Percentiles rank a stretch among this genome's conserved stretches.
Conservation (phyloP, 2,113 vertebrate species). For the Macrotus californicus region DNA sequence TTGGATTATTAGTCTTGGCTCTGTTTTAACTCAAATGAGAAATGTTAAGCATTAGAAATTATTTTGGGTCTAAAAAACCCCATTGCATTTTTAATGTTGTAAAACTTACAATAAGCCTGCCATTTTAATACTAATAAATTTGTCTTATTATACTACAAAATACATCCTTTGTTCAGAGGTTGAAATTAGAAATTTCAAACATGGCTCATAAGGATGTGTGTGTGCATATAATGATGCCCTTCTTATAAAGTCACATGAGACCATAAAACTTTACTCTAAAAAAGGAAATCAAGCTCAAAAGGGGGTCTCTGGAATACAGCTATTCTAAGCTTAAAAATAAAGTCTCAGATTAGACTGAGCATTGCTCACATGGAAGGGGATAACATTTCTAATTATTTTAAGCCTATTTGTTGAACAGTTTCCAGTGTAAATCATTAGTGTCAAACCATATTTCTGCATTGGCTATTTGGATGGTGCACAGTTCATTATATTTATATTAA, state of each 20-base stretch:
- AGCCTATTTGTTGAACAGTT: constrained; percentile 63
- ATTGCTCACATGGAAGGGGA: constrained; percentile 57
- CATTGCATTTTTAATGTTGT: constrained; percentile 69
- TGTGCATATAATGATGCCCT: constrained; percentile 4
- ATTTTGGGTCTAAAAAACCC: constrained; percentile 63
- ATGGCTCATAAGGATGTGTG: constrained; percentile 51
- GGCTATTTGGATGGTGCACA: background rate
- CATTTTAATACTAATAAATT: constrained; percentile 77
- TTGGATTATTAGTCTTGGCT: background rate
- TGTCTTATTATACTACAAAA: constrained; percentile 74
- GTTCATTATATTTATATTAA: background rate
- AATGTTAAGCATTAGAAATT: constrained; percentile 67
- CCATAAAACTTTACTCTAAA: constrained; percentile 70
- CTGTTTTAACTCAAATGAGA: constrained; percentile 30
- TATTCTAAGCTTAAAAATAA: constrained; percentile 73
- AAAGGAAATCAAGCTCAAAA: constrained; percentile 55
- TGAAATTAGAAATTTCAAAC: constrained; percentile 73
- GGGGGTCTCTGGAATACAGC: constrained; percentile 40
- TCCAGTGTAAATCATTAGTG: constrained; percentile 39
- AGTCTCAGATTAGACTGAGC: constrained; percentile 51
- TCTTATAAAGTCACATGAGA: constrained; percentile 61
- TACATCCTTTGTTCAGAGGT: constrained; percentile 71
- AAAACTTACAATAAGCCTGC: constrained; percentile 74
- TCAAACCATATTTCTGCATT: constrained; percentile 13
- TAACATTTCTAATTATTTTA: constrained; percentile 70